Base-by-base conservation (phyloP, 2,113 vertebrate species). In the Sphaerodactylus townsendi region DNA sequence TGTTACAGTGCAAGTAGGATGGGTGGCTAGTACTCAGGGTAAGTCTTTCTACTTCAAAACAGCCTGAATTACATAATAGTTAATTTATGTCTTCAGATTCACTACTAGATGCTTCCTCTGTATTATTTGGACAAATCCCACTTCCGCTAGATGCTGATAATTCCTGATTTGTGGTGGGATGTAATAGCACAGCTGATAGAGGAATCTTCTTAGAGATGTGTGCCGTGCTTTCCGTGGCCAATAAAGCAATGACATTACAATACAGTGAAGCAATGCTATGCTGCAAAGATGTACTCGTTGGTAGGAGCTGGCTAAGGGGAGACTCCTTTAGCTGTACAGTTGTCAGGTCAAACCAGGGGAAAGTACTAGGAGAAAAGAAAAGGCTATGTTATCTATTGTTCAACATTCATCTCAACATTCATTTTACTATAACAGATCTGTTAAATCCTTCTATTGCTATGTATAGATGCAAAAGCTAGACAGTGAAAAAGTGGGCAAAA, bases 341-440 rank as follows among this genome's bases (percentile, higher is more conserved):
- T 83, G 85, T 91, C 83, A 97, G 87, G 83, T 96, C 95, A 94
- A 98, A 97, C 94, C 95, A 96, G 10, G 95, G 94, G 72, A 97
- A 96, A 80, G 86, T 62, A 91, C 97, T 97, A 90, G 35, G 23
- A 85, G 86, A 25, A 71, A 56, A 88, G 83, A 85, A 84, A 30
- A 79, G 77, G 25, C 21, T 66, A 10, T 66, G 75, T 72, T 11
- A 2, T 76, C 77, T 86, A 21, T 28, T 21, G 14, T 4, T 74
- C 35, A 33, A 37, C 23, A 25, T 13, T 44, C n/a, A 44, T 44
- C 44, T 21, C 25, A 23, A 28, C 46, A 62, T 13, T 70, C 5
- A 79, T 74, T 83, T 83, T 82, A 56, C 25, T 86, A 50, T 76
- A 73, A 84, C 79, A 70, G 1, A 2, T 25, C 15, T 56, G 23